phyloP scores from a whole-genome alignment of 2,888 invertebrate species.

The Lepeophtheirus nordmannii region DNA sequence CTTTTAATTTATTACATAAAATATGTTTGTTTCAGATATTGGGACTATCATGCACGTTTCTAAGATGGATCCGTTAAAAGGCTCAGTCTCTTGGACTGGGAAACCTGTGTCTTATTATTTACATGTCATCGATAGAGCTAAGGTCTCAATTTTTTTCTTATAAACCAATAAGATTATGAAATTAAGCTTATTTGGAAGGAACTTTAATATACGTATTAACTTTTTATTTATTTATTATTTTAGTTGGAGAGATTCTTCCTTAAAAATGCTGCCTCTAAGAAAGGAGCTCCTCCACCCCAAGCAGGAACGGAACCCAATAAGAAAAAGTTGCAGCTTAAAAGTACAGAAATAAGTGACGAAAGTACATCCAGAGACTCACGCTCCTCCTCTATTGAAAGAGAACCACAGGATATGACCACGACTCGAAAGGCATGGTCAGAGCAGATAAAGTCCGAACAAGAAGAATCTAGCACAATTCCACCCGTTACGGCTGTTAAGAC shows the following conservation, averaged over 20 bases:
- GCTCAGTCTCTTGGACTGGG: constrained; percentile 97
- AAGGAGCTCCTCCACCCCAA: background rate
- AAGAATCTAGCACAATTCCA: too few species aligned
- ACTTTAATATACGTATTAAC: background rate
- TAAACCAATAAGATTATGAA: background rate
- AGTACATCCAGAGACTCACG: background rate
- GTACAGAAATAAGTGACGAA: too few species aligned
- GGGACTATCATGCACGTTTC: constrained; percentile 97
- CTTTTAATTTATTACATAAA: too few species aligned
- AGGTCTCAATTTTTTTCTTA: constrained; percentile 35
- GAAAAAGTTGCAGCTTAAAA: too few species aligned
- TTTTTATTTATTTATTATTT: constrained; percentile 27
- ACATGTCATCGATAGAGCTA: constrained; percentile 92
- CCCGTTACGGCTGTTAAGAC: too few species aligned
- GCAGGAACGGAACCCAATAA: too few species aligned
- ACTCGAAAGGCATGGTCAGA: too few species aligned
- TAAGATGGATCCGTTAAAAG: constrained; percentile 83
- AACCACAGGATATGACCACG: background rate
- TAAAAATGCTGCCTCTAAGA: constrained; percentile 35
- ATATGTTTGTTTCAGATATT: constrained; percentile 48
- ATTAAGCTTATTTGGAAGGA: background rate
- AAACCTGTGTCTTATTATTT: constrained; percentile 97
- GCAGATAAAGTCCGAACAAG: too few species aligned
- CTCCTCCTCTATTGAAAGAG: background rate
- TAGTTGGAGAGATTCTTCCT: constrained; percentile 83